These are phyloP conservation scores for Pegea sp. DNA, from an alignment of 23 tunicate genomes.

Conservation along the genomic window DNA sequence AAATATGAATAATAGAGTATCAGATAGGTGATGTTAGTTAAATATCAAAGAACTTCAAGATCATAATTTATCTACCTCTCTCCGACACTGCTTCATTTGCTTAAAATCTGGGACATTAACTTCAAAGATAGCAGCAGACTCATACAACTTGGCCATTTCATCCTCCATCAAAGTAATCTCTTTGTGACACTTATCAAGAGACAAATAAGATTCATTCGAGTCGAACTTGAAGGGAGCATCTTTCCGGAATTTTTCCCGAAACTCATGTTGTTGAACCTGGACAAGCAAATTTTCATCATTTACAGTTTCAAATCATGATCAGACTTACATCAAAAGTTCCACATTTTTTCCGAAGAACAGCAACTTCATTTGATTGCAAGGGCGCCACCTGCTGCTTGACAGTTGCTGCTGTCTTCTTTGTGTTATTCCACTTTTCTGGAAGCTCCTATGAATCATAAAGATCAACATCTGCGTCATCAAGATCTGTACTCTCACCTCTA, in stretches of 20 bases:
- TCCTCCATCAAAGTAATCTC: conserved; percentile 76
- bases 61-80: conserved; percentile 38
- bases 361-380: conserved; percentile 81
- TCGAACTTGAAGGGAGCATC: conserved; percentile 74
- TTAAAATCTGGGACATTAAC: conserved; percentile 94
- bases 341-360: conserved; percentile 63
- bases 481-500: conserved; percentile 48
- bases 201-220: conserved; percentile 31
- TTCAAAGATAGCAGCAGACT: conserved; percentile 82
- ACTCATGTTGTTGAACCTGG: conserved; percentile 89
- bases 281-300: background rate
- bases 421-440: conserved; percentile 98
- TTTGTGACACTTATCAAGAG: conserved; percentile 46
- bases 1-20: too few relatives aligned
- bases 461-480: too few relatives aligned
- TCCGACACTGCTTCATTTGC: conserved; percentile 86
- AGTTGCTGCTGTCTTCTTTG: conserved; percentile 85
- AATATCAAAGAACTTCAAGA: too few relatives aligned
- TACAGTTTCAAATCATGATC: too few relatives aligned
- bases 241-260: conserved; percentile 78
- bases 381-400: conserved; percentile 97
- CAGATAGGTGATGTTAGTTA: too few relatives aligned
- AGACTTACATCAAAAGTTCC: conserved; percentile 84
- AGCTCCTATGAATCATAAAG: conserved; percentile 28
- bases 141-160: conserved; percentile 56